phyloP scores from a whole-genome alignment of 2,797 vertebrate species.

The Urophycis tenuis region DNA sequence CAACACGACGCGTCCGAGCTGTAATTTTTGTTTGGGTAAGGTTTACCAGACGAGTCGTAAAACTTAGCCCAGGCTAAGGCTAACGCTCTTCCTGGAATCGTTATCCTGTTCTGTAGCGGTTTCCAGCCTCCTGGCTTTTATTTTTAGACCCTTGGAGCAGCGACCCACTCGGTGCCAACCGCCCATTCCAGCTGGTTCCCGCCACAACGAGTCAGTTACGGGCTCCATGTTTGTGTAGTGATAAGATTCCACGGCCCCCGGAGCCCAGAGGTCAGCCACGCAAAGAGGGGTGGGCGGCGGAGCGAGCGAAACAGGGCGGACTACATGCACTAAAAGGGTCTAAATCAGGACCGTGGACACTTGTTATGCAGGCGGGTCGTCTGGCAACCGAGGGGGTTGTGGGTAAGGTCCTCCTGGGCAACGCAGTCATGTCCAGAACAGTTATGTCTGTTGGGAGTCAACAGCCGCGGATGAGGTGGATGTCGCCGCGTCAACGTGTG shows the following conservation, averaged over 20 bases:
- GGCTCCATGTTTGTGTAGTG: slow-evolving; percentile 60
- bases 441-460: too few relatives aligned
- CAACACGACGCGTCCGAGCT: neutral
- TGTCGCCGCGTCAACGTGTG: neutral
- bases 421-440: too few relatives aligned
- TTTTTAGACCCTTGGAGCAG: slow-evolving; percentile 49
- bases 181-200: slow-evolving; percentile 61
- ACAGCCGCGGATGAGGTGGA: neutral
- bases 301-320: too few relatives aligned
- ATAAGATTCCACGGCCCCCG: slow-evolving; percentile 64
- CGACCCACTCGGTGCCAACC: slow-evolving; percentile 63
- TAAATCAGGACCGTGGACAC: neutral
- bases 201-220: slow-evolving; percentile 33
- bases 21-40: neutral
- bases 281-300: slow-evolving; percentile 40
- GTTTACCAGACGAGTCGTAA: slow-evolving; percentile 26
- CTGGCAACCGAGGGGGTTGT: neutral
- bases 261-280: slow-evolving; percentile 45
- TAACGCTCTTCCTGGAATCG: slow-evolving; percentile 29
- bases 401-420: neutral
- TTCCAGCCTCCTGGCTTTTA: slow-evolving; percentile 35
- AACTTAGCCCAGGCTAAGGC: slow-evolving; percentile 14
- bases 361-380: neutral
- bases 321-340: neutral
- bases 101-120: slow-evolving; percentile 41